Percentiles rank a stretch among this genome's conserved stretches.
phyloP scores from a whole-genome alignment of 2,113 vertebrate species.

The Trichechus manatus region DNA sequence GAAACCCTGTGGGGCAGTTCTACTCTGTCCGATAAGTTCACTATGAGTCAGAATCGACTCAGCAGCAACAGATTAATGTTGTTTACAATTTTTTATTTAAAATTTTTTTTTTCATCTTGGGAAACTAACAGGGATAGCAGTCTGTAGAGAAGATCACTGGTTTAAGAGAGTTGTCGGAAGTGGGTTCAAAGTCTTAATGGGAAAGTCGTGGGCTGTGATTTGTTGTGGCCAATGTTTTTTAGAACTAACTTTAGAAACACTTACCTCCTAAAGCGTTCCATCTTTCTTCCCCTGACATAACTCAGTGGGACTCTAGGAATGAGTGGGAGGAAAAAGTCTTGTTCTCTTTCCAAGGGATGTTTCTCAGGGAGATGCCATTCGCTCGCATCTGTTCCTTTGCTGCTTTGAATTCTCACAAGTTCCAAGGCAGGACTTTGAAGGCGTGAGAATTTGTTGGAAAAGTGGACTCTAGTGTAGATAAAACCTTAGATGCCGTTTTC shows the following conservation, averaged over 20 bases:
- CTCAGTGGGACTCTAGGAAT: neutral
- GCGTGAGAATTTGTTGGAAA: neutral
- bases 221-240: neutral
- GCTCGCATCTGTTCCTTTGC: neutral
- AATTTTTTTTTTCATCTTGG: neutral
- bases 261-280: neutral
- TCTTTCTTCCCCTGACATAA: conserved; percentile 5
- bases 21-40: too few relatives aligned
- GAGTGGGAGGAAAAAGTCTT: neutral
- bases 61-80: neutral
- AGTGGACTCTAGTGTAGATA: fast-evolving
- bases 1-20: too few relatives aligned
- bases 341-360: neutral
- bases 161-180: neutral
- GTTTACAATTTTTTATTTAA: neutral
- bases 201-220: neutral
- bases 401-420: neutral
- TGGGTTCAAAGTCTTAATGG: neutral
- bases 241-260: neutral
- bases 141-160: neutral
- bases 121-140: neutral
- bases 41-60: too few relatives aligned
- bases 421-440: conserved; percentile 36
- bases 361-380: neutral
- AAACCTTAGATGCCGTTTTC: neutral